A percentile compares a stretch with the other conserved stretches of the same genome.
Conservation (phyloP, 2,888 invertebrate species). For the Bembecia ichneumoniformis region DNA sequence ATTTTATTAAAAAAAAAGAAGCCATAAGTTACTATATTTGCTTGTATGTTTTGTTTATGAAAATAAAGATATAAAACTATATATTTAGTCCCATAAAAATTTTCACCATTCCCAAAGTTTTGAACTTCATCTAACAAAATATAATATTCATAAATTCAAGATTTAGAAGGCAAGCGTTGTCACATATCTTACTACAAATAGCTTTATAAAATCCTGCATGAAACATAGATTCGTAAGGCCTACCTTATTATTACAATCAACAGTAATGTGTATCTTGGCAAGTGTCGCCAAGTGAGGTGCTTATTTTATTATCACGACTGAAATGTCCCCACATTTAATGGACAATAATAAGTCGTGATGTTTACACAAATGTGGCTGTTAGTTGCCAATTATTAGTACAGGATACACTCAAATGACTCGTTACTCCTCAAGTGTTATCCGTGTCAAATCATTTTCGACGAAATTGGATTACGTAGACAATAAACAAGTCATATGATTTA, state of each 20-base stretch:
- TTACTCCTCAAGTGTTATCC: neutral
- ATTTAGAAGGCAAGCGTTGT: too few relatives aligned
- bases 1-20: too few relatives aligned
- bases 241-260: slow-evolving; percentile 2
- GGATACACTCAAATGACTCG: neutral
- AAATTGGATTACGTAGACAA: neutral
- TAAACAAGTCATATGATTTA: neutral
- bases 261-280: slow-evolving; percentile 3
- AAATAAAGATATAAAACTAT: too few relatives aligned
- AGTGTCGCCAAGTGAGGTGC: slow-evolving; percentile 28
- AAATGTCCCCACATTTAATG: slow-evolving; percentile 36
- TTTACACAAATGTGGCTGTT: slow-evolving; percentile 35
- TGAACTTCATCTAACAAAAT: too few relatives aligned
- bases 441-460: neutral
- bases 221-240: neutral
- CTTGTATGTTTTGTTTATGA: too few relatives aligned
- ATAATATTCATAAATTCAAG: too few relatives aligned
- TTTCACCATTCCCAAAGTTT: too few relatives aligned
- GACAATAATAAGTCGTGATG: slow-evolving; percentile 42
- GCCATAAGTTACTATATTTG: too few relatives aligned
- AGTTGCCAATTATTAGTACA: neutral
- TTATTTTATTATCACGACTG: slow-evolving; percentile 53
- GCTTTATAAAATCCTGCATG: neutral
- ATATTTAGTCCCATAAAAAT: too few relatives aligned
- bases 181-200: too few relatives aligned